phyloP scores from a whole-genome alignment of 2,888 invertebrate species.

The Beris morrisii region DNA sequence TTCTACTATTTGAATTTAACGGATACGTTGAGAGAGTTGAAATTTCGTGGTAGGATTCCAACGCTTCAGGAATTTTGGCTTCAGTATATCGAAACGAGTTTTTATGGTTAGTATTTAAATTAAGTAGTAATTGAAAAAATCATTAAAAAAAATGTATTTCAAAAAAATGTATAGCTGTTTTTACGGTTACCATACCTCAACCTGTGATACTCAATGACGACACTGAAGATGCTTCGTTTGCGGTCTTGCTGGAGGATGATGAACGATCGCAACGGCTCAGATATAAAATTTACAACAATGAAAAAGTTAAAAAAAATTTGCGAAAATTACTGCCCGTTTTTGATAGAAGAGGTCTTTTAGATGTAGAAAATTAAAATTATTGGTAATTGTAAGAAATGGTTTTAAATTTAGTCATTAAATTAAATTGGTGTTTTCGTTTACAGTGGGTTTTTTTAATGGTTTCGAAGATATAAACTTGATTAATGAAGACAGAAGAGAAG shows the following conservation, averaged over 20 bases:
- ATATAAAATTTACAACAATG: conserved; percentile 48
- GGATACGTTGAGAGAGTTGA: conserved; percentile 39
- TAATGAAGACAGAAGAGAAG: too few relatives aligned
- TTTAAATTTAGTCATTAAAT: too few relatives aligned
- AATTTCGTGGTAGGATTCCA: conserved; percentile 41
- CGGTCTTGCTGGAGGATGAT: conserved; percentile 51
- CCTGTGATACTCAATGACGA: conserved; percentile 51
- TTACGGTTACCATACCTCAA: conserved; percentile 45
- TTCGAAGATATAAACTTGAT: too few relatives aligned
- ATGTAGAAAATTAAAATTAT: background rate
- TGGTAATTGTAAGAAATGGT: too few relatives aligned
- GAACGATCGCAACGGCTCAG: conserved; percentile 50
- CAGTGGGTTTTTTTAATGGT: too few relatives aligned
- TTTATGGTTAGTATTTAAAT: conserved; percentile 41
- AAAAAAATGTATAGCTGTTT: conserved; percentile 43
- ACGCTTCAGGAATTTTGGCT: conserved; percentile 42
- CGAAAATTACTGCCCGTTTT: conserved; percentile 11
- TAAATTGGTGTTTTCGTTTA: too few relatives aligned
- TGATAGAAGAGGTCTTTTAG: conserved; percentile 15
- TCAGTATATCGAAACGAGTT: conserved; percentile 42
- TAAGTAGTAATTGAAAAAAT: background rate
- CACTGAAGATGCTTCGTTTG: conserved; percentile 51
- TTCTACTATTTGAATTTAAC: conserved; percentile 41
- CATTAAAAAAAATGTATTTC: background rate
- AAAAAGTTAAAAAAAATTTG: conserved; percentile 41